These are phyloP conservation scores for Lophochroa leadbeateri DNA, from an alignment of 2,113 vertebrate species.

Conservation along the genomic window DNA sequence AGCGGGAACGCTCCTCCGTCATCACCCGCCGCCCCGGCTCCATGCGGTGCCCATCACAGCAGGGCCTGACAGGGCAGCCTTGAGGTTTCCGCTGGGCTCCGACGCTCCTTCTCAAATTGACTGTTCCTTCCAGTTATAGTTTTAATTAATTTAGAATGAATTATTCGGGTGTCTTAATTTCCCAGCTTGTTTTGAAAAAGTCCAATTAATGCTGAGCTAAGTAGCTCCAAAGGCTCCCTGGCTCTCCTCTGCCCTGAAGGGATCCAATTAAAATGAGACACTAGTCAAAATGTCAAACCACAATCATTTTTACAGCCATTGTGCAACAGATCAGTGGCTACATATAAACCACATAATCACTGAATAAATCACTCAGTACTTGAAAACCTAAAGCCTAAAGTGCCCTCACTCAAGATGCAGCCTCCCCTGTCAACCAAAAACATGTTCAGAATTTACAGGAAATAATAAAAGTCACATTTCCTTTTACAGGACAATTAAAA, in stretches of 20 bases:
- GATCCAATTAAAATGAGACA: not conserved
- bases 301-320: not conserved
- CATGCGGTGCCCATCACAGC: accelerated
- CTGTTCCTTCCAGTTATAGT: not conserved
- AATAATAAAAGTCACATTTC: not conserved
- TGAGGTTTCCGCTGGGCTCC: accelerated
- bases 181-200: not conserved
- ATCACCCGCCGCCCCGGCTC: not conserved
- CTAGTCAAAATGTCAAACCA: conserved; percentile 13
- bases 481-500: not conserved
- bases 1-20: accelerated
- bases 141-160: conserved; percentile 13
- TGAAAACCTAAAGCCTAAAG: not conserved
- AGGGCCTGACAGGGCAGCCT: not conserved
- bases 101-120: not conserved
- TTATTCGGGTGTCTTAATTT: not conserved
- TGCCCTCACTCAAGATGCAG: not conserved
- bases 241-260: not conserved
- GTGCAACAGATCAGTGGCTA: not conserved
- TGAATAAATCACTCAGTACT: not conserved
- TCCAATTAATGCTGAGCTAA: not conserved
- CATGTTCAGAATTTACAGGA: not conserved
- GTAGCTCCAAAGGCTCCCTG: not conserved
- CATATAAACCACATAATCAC: not conserved
- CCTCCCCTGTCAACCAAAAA: not conserved